These are phyloP conservation scores for Philantomba maxwellii DNA, from an alignment of 2,113 vertebrate genomes.

Conservation along the genomic window DNA sequence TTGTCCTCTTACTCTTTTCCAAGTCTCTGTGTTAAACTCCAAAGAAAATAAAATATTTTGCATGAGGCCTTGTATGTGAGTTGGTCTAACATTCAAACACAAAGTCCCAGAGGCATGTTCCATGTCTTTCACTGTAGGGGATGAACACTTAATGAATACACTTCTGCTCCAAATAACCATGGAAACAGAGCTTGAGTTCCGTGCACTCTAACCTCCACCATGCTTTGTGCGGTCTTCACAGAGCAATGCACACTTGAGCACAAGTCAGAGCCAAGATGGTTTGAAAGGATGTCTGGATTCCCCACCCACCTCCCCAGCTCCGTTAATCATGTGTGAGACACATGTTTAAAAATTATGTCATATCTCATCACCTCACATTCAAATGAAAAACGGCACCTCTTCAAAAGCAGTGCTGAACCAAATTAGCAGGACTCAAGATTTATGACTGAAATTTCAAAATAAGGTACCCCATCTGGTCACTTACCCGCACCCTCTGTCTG, in stretches of 20 bases:
- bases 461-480: neutral
- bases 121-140: neutral
- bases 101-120: neutral
- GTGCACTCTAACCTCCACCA: neutral
- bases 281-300: constrained; percentile 48
- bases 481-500: neutral
- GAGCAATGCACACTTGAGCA: neutral
- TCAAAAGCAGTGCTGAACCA: constrained; percentile 69
- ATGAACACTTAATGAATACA: neutral
- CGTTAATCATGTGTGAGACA: constrained; percentile 72
- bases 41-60: neutral
- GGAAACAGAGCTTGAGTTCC: neutral
- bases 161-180: neutral
- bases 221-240: neutral
- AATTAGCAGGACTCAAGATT: constrained; percentile 57
- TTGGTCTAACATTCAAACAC: neutral
- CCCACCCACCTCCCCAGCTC: neutral
- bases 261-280: constrained; percentile 47
- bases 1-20: neutral
- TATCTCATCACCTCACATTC: constrained; percentile 71
- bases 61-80: neutral
- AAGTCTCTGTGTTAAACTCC: neutral
- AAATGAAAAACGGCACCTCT: constrained; percentile 63
- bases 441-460: constrained; percentile 49
- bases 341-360: constrained; percentile 69